A percentile compares a stretch with the other conserved stretches of the same genome.
Conservation (phyloP, 2,113 vertebrate genomes). For the Ochotona curzoniae region DNA sequence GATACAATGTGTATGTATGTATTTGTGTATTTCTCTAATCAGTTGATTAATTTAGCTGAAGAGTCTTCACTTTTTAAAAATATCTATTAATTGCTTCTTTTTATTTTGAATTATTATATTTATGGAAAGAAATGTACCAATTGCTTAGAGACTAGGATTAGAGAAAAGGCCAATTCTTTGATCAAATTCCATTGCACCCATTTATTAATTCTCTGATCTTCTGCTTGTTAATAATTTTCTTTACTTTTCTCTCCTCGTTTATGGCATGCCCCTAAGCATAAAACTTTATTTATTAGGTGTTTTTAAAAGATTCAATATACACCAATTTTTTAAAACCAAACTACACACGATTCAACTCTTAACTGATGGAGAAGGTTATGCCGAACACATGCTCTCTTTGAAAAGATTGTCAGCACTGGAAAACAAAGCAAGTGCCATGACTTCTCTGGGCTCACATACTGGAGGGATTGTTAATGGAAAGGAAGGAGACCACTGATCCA, state of each 20-base stretch:
- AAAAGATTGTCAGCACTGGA: no score
- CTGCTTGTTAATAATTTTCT: neutral
- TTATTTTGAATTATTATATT: neutral
- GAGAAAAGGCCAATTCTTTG: neutral
- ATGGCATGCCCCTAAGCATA: neutral
- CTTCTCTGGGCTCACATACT: neutral
- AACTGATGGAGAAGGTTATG: neutral
- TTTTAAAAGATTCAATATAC: neutral
- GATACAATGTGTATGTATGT: neutral
- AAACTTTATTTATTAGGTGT: neutral
- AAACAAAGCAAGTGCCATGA: neutral
- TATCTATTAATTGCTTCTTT: neutral
- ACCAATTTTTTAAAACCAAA: neutral
- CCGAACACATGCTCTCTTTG: neutral
- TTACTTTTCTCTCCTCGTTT: neutral
- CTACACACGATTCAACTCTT: constrained; percentile 5
- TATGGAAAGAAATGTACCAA: neutral
- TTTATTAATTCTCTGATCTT: neutral
- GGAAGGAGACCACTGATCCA: neutral
- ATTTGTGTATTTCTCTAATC: neutral
- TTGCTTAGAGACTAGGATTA: neutral
- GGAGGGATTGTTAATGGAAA: neutral
- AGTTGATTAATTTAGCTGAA: neutral
- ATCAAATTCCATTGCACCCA: neutral
- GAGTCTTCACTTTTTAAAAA: neutral